Evolutionary conservation across 2,888 invertebrate species (phyloP).

Genomic region (Dryococelus australis): DNA sequence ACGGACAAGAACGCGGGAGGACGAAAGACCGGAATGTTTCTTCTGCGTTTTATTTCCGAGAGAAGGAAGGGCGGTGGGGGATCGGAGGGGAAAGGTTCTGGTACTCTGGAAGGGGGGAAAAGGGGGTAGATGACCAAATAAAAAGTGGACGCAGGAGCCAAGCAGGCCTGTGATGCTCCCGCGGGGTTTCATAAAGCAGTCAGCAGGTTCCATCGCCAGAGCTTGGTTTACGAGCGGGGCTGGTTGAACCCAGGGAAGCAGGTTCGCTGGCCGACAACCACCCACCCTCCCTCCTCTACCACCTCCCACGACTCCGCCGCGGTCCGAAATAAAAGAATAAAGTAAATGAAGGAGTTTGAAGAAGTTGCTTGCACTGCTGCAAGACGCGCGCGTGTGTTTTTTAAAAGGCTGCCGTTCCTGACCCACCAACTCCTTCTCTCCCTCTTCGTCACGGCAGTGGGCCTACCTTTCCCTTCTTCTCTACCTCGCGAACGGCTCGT

Average conservation of each 20-base stretch:
- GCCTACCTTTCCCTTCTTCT: neutral
- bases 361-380: neutral
- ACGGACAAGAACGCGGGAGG: no score
- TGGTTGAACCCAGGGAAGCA: neutral
- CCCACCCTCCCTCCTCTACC: neutral
- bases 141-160: neutral
- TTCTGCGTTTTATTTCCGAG: no score
- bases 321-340: neutral
- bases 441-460: neutral
- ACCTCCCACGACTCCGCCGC: neutral
- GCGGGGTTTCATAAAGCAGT: slow-evolving; percentile 8
- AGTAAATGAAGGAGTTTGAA: slow-evolving; percentile 10
- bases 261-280: neutral
- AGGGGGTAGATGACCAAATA: neutral
- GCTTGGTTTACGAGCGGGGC: slow-evolving; percentile 2
- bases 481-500: neutral
- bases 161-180: neutral
- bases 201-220: neutral
- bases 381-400: neutral
- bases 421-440: no score
- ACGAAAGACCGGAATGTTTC: no score
- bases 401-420: neutral
- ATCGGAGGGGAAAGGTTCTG: no score
- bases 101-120: neutral
- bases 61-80: no score